Evolutionary conservation across 2,113 vertebrate genomes (phyloP).

Genomic region (Microcebus murinus): DNA sequence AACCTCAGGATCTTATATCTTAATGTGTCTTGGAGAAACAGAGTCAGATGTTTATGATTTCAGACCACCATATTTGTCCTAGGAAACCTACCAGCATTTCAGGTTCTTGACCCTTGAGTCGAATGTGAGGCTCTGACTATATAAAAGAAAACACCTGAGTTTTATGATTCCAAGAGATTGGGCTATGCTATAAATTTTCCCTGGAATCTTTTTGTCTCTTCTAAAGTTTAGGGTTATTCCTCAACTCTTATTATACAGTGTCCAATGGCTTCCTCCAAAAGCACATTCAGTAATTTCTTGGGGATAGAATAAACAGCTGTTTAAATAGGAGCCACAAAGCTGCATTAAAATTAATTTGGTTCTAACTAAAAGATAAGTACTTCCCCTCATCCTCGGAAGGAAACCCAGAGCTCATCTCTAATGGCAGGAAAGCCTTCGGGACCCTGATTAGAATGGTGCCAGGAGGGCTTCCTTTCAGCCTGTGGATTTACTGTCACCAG

Average conservation of each 20-base stretch:
- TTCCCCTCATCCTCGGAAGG: not conserved
- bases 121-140: slow-evolving; percentile 31
- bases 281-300: slow-evolving; percentile 36
- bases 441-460: not conserved
- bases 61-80: slow-evolving; percentile 38
- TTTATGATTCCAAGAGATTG: slow-evolving; percentile 19
- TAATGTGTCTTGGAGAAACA: slow-evolving; percentile 50
- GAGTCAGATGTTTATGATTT: slow-evolving; percentile 59
- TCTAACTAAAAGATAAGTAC: not conserved
- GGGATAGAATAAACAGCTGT: slow-evolving; percentile 21
- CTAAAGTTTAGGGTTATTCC: slow-evolving; percentile 19
- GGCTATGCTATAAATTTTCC: slow-evolving; percentile 11
- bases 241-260: not conserved
- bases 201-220: slow-evolving; percentile 22
- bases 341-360: slow-evolving; percentile 43
- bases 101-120: slow-evolving; percentile 56
- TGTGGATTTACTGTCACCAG: not conserved
- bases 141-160: slow-evolving; percentile 53
- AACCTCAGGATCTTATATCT: not conserved
- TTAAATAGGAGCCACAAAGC: slow-evolving; percentile 44
- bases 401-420: not conserved
- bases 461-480: not conserved
- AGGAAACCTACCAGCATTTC: slow-evolving; percentile 57
- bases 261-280: slow-evolving; percentile 44
- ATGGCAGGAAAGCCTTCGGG: accelerated